Percentiles rank a stretch among this genome's conserved stretches.
Evolutionary conservation across 2,113 vertebrate species (phyloP).

Genomic region (Toxotes jaculatrix): DNA sequence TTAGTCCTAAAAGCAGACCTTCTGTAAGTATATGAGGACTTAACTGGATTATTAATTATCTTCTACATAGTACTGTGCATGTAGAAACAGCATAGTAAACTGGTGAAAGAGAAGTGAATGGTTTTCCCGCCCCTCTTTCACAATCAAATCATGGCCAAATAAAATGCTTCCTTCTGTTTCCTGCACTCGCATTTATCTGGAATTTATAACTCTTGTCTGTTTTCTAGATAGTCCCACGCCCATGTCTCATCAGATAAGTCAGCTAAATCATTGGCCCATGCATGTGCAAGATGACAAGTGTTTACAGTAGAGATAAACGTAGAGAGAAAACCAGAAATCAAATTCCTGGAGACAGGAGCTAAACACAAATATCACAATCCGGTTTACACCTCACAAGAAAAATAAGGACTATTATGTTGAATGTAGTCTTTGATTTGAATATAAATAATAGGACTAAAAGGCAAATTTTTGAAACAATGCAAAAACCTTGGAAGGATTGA

Average conservation of each 20-base stretch:
- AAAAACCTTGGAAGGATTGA: background rate
- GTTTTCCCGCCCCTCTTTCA: conserved; percentile 17
- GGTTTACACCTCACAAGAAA: background rate
- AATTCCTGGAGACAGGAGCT: background rate
- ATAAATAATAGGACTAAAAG: background rate
- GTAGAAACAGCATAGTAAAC: background rate
- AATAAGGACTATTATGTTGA: background rate
- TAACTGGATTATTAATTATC: conserved; percentile 28
- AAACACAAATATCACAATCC: background rate
- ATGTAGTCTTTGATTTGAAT: background rate
- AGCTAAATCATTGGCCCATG: background rate
- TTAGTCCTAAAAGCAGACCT: conserved; percentile 34
- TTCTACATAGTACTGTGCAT: conserved; percentile 9
- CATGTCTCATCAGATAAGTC: conserved; percentile 18
- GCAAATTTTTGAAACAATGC: background rate
- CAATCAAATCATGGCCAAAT: conserved; percentile 35
- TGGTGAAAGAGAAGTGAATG: conserved; percentile 28
- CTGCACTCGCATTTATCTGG: conserved; percentile 17
- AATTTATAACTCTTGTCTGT: conserved; percentile 13
- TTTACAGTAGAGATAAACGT: background rate
- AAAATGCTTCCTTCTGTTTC: conserved; percentile 35
- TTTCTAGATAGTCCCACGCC: background rate
- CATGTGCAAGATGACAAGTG: background rate
- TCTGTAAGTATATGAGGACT: conserved; percentile 16
- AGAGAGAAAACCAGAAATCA: background rate